Evolutionary conservation across 1,140 invertebrate genomes (phyloP).

Genomic region (Aethina tumida): DNA sequence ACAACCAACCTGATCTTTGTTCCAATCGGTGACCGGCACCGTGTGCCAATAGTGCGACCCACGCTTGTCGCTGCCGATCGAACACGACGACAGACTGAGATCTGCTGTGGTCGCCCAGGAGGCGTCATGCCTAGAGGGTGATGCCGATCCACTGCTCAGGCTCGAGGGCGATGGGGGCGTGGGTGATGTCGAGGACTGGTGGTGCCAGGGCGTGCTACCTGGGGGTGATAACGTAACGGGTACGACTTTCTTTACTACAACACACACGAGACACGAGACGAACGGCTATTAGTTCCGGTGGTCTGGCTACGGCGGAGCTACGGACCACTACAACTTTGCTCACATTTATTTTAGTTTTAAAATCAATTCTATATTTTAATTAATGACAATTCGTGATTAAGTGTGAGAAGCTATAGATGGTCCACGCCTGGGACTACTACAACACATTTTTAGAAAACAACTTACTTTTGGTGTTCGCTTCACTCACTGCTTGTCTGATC

Average conservation of each 20-base stretch:
- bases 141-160: constrained; percentile 49
- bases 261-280: constrained; percentile 7
- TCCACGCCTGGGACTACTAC: too few relatives aligned
- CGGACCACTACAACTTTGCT: too few relatives aligned
- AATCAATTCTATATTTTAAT: too few relatives aligned
- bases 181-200: constrained; percentile 34
- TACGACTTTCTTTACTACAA: constrained; percentile 50
- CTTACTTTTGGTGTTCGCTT: constrained; percentile 71
- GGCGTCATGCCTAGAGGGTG: constrained; percentile 32
- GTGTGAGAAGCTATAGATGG: too few relatives aligned
- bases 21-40: constrained; percentile 71
- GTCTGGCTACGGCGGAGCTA: not conserved
- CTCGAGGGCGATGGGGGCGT: constrained; percentile 52
- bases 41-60: constrained; percentile 57
- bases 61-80: constrained; percentile 55
- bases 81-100: constrained; percentile 42
- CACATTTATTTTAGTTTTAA: too few relatives aligned
- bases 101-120: constrained; percentile 38
- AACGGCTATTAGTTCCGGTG: not conserved
- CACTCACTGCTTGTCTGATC: constrained; percentile 71
- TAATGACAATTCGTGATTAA: too few relatives aligned
- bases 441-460: too few relatives aligned
- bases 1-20: constrained; percentile 65
- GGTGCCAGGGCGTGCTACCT: constrained; percentile 46
- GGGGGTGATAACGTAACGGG: constrained; percentile 45